phyloP scores from a whole-genome alignment of 2,797 vertebrate species.

The Coluber constrictor region DNA sequence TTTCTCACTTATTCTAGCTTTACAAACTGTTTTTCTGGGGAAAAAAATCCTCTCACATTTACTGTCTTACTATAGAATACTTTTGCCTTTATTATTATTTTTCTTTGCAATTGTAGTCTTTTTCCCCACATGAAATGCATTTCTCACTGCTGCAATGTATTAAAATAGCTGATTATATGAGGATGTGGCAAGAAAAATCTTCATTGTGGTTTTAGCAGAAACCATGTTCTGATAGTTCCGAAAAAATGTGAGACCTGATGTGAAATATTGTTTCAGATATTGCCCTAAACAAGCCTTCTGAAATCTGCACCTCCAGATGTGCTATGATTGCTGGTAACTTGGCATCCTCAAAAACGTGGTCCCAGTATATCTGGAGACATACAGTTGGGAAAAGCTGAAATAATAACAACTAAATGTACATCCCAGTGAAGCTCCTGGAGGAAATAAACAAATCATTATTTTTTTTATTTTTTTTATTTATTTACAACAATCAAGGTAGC shows the following conservation, averaged over 20 bases:
- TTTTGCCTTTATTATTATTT: not conserved
- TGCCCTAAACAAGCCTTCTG: not conserved
- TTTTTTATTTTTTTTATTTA: not conserved
- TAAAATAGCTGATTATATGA: rapidly evolving
- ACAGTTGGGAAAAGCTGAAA: not conserved
- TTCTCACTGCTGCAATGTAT: not conserved
- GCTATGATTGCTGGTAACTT: not conserved
- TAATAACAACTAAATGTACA: not conserved
- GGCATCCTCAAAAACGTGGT: not conserved
- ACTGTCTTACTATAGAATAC: not conserved
- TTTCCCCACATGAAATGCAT: not conserved
- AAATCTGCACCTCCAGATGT: not conserved
- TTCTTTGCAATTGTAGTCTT: not conserved
- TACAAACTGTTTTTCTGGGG: not conserved
- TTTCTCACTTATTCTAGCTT: not conserved
- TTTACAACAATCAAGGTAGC: not conserved
- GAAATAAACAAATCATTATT: constrained; percentile 1
- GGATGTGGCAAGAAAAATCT: not conserved
- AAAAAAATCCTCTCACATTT: not conserved
- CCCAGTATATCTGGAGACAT: not conserved
- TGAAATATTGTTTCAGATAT: not conserved
- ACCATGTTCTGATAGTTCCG: not conserved
- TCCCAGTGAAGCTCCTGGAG: not conserved
- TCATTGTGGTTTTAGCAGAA: not conserved
- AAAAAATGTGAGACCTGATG: not conserved